Evolutionary conservation across 2,113 vertebrate genomes (phyloP).

Genomic region (Lagopus muta): DNA sequence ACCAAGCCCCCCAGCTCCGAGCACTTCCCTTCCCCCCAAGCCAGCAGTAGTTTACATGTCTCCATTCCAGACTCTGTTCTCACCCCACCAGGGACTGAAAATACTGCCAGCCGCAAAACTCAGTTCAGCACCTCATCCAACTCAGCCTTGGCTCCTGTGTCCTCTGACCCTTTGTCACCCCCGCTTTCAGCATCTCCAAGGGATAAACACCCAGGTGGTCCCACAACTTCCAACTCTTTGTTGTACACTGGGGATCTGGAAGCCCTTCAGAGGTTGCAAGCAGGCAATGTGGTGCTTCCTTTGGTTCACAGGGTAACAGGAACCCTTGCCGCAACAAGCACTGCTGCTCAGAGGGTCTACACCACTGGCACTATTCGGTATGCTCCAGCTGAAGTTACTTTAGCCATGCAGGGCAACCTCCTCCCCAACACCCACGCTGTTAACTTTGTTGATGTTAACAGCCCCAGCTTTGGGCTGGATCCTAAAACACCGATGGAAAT

Average conservation of each 20-base stretch:
- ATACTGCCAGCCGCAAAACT: constrained; percentile 87
- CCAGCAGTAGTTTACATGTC: constrained; percentile 87
- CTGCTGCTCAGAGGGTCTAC: constrained; percentile 94
- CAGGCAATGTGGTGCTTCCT: constrained; percentile 94
- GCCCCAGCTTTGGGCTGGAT: constrained; percentile 93
- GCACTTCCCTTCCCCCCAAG: constrained; percentile 92
- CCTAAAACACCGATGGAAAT: constrained; percentile 99
- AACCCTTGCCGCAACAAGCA: constrained; percentile 90
- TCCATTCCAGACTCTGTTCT: constrained; percentile 97
- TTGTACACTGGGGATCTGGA: constrained; percentile 96
- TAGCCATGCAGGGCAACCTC: constrained; percentile 96
- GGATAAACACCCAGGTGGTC: constrained; percentile 91
- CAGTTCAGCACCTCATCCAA: constrained; percentile 85
- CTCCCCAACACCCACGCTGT: constrained; percentile 93
- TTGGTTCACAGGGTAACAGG: constrained; percentile 95
- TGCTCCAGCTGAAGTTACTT: constrained; percentile 96
- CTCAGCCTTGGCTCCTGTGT: constrained; percentile 86
- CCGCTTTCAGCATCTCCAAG: constrained; percentile 96
- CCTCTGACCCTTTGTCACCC: constrained; percentile 93
- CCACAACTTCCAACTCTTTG: constrained; percentile 90
- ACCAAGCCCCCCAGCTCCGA: constrained; percentile 91
- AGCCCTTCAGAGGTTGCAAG: constrained; percentile 95
- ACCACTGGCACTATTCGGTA: constrained; percentile 99
- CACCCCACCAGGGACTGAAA: constrained; percentile 93
- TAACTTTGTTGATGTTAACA: constrained; percentile 96